These are phyloP conservation scores for Galeopsomyia nigrocyanea DNA, from an alignment of 2,888 invertebrate species.

Conservation along the genomic window DNA sequence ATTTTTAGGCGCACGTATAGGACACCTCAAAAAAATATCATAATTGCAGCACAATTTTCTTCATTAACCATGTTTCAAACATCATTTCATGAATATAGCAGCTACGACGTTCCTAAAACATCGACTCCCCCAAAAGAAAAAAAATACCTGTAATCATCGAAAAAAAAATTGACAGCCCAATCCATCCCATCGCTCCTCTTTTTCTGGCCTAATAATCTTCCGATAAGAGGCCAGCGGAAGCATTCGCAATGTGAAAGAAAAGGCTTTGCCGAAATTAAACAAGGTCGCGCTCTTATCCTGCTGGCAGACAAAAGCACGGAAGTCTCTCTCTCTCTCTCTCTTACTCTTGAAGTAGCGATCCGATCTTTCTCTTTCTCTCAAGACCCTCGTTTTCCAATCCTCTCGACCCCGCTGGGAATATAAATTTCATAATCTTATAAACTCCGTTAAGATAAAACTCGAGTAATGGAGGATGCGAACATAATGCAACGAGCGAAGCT, in stretches of 20 bases:
- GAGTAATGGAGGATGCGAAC: constrained; percentile 18
- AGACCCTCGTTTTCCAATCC: constrained; percentile 37
- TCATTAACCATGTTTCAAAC: too few species aligned
- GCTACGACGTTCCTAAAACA: too few species aligned
- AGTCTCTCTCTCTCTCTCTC: constrained; percentile 22
- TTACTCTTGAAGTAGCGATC: not conserved
- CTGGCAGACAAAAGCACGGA: constrained; percentile 36
- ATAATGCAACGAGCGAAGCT: not conserved
- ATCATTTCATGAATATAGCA: too few species aligned
- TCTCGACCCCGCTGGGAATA: constrained; percentile 29
- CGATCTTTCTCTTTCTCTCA: not conserved
- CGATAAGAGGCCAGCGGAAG: constrained; percentile 2
- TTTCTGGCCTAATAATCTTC: not conserved
- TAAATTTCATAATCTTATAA: constrained; percentile 46
- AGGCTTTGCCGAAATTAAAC: constrained; percentile 17
- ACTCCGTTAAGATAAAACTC: constrained; percentile 37
- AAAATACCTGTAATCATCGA: too few species aligned
- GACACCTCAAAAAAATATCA: too few species aligned
- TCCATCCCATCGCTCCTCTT: too few species aligned
- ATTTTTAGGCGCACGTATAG: too few species aligned
- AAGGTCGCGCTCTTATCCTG: constrained; percentile 28
- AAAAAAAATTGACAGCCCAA: too few species aligned
- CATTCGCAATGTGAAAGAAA: not conserved
- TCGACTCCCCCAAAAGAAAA: too few species aligned
- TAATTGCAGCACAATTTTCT: too few species aligned